Base-by-base conservation (phyloP, 2,113 vertebrate species). In the Passerina amoena region DNA sequence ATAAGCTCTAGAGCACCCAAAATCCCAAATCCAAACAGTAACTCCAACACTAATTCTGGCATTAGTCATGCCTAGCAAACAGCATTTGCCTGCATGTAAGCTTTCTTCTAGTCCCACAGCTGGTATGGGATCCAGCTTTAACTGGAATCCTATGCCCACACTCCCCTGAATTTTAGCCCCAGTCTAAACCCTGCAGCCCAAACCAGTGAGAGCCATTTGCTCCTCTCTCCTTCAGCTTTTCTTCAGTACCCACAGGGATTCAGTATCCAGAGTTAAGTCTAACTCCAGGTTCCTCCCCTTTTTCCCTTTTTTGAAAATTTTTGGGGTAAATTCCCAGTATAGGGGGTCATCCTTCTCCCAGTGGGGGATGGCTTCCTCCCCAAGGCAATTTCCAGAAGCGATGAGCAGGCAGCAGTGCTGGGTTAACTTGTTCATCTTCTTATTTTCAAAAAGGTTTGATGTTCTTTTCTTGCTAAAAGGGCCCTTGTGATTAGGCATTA, bases 11-110 rank as follows among this genome's bases (percentile, higher is more conserved):
- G 66, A 80, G 45, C 20, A 90, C 44, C 21, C 47, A 45, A 83
- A 91, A 61, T 87, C n/a, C 57, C 40, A 85, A 69, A 93, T 77
- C 23, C 44, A 51, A 66, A 71, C 51, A 83, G 64, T 42, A 91
- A 79, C 22, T 76, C 73, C 57, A 79, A 28, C 40, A 60, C 5
- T 72, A 88, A 56, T 48, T 79, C 61, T 61, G 20, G 31, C 31
- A 76, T 64, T 79, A 87, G 44, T 73, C 30, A 54, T 38, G 69
- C 16, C 33, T 38, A 75, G 53, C 10, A 87, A 90, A 72, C 30
- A 59, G 5, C 17, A n/a, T 51, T 91, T 75, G 14, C 60, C 23
- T 38, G 80, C 60, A 35, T 3, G 14, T n/a, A 78, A 70, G 35
- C 16, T 89, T 95, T 75, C 38, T 47, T 33, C 51, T 33, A 78